Base-by-base conservation (phyloP, 2,797 vertebrate genomes). In the Cyclura pinguis region DNA sequence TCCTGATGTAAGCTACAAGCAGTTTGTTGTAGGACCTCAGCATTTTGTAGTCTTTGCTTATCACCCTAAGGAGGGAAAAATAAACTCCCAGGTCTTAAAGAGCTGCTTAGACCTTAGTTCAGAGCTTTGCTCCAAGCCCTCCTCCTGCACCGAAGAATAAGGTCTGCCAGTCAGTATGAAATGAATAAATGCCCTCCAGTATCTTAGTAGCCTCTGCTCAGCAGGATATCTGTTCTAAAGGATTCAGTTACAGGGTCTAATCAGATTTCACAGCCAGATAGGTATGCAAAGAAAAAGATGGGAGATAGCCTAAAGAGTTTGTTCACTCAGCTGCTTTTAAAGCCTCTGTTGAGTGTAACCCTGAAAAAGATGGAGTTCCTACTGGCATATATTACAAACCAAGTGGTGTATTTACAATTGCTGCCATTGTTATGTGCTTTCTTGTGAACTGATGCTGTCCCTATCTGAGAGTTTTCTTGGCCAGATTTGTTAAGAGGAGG, bases 71-170 rank as follows among this genome's bases (percentile, higher is more conserved):
- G 87, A 32, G 52, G 16, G 62, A 93, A 52, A 95, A 94, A 94
- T 93, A 90, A 96, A 95, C 91, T 92, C 91, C 59, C 69, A 50
- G 62, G 90, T 92, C 91, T 92, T 93, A 92, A 93, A 92, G 93
- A 91, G 91, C 85, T 64, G 92, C 29, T 93, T 94, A 93, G 93
- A 88, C n/a, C 22, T 24, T 88, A 55, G 87, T 93, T 91, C 84
- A 93, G 77, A 92, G 91, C 14, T 78, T 96, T 92, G 91, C 83
- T 76, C 91, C 64, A 85, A 82, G 92, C 69, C 59, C 4, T 93
- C 86, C 93, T 83, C 35, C 89, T 74, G 91, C 93, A 91, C 52
- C 2, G 64, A 93, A 92, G 90, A 94, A 92, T 84, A 85, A 81
- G 42, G 10, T 64, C n/a, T n/a, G 0, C 59, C 84, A 88, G 78